Conservation (phyloP, 2,113 vertebrate species). For the Cinclus cinclus region DNA sequence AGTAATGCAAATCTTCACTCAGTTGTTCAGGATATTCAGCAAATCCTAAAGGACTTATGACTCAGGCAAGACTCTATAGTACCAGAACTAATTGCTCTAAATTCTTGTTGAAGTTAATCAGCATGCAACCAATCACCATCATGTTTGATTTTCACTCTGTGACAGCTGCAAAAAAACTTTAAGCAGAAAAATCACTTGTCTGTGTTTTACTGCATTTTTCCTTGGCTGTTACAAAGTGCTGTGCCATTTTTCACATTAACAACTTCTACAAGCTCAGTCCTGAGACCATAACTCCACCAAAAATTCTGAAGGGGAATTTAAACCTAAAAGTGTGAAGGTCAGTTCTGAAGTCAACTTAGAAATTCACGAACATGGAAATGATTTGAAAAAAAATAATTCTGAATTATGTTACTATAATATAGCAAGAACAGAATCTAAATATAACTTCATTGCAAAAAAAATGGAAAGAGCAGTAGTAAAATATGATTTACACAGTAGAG, state of each 20-base stretch:
- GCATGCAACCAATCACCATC: neutral
- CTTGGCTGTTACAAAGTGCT: neutral
- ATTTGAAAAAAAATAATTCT: neutral
- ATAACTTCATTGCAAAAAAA: neutral
- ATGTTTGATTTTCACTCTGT: neutral
- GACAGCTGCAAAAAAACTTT: neutral
- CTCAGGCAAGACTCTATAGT: neutral
- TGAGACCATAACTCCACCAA: neutral
- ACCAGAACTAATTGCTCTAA: slow-evolving; percentile 14
- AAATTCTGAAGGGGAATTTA: neutral
- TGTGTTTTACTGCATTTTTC: neutral
- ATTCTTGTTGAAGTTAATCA: slow-evolving; percentile 4
- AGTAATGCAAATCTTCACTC: neutral
- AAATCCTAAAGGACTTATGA: slow-evolving; percentile 34
- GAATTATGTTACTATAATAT: neutral
- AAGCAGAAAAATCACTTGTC: slow-evolving; percentile 3
- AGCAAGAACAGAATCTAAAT: neutral
- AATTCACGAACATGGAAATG: neutral
- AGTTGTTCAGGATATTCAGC: neutral
- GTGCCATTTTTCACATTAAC: neutral
- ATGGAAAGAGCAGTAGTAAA: neutral
- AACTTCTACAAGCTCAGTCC: neutral
- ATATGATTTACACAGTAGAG: neutral
- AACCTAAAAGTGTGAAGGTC: neutral
- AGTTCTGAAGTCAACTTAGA: neutral